phyloP scores from a whole-genome alignment of 2,888 invertebrate genomes.

The Silvanus unidentatus region DNA sequence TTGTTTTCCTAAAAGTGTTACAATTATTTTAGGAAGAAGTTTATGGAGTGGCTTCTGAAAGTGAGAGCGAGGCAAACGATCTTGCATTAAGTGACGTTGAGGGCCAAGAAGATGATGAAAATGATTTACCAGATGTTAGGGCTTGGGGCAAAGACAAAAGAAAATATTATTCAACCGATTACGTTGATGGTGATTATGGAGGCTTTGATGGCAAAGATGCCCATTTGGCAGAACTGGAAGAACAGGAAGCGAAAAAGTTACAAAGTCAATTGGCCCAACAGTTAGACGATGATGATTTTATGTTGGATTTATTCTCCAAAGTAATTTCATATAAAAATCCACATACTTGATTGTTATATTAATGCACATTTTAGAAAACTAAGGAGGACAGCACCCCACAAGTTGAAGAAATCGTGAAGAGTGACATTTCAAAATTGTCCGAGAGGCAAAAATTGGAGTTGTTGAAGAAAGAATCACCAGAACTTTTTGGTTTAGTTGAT shows the following conservation, averaged over 20 bases:
- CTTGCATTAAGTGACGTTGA: slow-evolving; percentile 71
- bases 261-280: slow-evolving; percentile 72
- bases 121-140: slow-evolving; percentile 69
- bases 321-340: slow-evolving; percentile 26
- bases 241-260: slow-evolving; percentile 75
- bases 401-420: slow-evolving; percentile 58
- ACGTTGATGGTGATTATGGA: slow-evolving; percentile 80
- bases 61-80: slow-evolving; percentile 48
- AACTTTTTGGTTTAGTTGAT: slow-evolving; percentile 69
- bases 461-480: slow-evolving; percentile 81
- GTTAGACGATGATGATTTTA: slow-evolving; percentile 72
- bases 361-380: slow-evolving; percentile 28
- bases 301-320: slow-evolving; percentile 53
- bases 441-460: slow-evolving; percentile 70
- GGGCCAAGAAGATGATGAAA: slow-evolving; percentile 60
- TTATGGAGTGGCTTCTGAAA: slow-evolving; percentile 49
- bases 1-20: not conserved
- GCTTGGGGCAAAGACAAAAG: slow-evolving; percentile 84
- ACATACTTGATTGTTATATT: not conserved
- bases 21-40: slow-evolving; percentile 52
- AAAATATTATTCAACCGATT: slow-evolving; percentile 81
- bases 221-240: slow-evolving; percentile 72
- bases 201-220: slow-evolving; percentile 60
- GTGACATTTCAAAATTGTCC: slow-evolving; percentile 69
- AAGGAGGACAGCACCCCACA: slow-evolving; percentile 37